Conservation (phyloP, 2,797 vertebrate genomes). For the Bovichtus diacanthus region DNA sequence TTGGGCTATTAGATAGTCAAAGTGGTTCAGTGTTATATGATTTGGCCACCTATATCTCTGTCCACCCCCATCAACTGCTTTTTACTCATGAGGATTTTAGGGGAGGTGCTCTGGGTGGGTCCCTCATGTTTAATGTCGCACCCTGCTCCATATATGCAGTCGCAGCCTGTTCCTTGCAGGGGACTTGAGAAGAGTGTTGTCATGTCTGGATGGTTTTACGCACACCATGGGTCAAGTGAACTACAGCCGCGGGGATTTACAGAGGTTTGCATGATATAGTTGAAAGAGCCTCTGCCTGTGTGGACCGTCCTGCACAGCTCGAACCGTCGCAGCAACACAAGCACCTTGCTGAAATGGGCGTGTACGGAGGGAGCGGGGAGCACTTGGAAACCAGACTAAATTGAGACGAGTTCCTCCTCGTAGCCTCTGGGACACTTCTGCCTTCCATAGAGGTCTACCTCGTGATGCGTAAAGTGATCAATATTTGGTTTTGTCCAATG, state of each 20-base stretch:
- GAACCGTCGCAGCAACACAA: slow-evolving; percentile 31
- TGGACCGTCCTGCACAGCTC: slow-evolving; percentile 54
- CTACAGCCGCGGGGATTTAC: slow-evolving; percentile 2
- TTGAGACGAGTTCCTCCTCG: slow-evolving; percentile 34
- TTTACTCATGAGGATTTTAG: slow-evolving; percentile 49
- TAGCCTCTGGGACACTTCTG: slow-evolving; percentile 26
- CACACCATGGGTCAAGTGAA: slow-evolving; percentile 30
- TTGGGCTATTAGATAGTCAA: neutral
- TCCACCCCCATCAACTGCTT: slow-evolving; percentile 61
- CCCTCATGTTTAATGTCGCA: slow-evolving; percentile 82
- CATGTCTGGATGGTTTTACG: slow-evolving; percentile 35
- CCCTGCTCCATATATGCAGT: too few species aligned
- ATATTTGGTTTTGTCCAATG: slow-evolving; percentile 14
- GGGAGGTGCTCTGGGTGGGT: slow-evolving; percentile 80
- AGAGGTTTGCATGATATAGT: slow-evolving; percentile 47
- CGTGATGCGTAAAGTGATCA: slow-evolving; percentile 60
- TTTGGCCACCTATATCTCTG: slow-evolving; percentile 51
- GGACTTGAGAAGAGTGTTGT: slow-evolving; percentile 21
- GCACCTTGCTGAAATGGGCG: slow-evolving; percentile 71
- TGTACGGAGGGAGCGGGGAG: slow-evolving; percentile 31
- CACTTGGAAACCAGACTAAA: slow-evolving; percentile 38
- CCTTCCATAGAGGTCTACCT: neutral
- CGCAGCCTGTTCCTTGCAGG: slow-evolving; percentile 46
- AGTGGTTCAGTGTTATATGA: slow-evolving; percentile 14
- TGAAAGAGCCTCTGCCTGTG: neutral